Conservation (phyloP, 2,888 invertebrate species). For the Hecatera dysodea region DNA sequence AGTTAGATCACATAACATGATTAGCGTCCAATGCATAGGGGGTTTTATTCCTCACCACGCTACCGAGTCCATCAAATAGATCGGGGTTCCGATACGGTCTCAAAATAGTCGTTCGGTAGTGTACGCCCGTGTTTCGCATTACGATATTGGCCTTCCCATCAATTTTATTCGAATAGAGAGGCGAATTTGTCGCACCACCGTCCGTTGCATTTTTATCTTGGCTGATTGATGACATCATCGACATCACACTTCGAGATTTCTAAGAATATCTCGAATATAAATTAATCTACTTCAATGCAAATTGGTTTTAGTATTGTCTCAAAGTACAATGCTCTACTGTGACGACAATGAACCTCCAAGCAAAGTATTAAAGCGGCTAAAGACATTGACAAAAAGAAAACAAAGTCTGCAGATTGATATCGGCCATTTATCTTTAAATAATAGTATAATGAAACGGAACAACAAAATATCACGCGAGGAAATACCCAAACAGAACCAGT, state of each 20-base stretch:
- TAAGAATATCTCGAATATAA: conserved; percentile 6
- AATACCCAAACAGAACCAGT: conserved; percentile 44
- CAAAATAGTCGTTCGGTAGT: conserved; percentile 80
- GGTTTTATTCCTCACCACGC: conserved; percentile 74
- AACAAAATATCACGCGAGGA: conserved; percentile 59
- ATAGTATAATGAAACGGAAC: conserved; percentile 56
- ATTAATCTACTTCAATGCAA: conserved; percentile 15
- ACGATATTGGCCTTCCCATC: conserved; percentile 85
- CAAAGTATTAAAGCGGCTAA: conserved; percentile 21
- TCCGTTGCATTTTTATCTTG: conserved; percentile 66
- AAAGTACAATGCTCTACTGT: conserved; percentile 20
- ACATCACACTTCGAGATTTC: conserved; percentile 31
- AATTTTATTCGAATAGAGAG: conserved; percentile 80
- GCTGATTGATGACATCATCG: conserved; percentile 43
- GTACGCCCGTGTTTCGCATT: conserved; percentile 82
- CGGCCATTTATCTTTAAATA: conserved; percentile 55
- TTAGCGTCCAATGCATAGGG: conserved; percentile 79
- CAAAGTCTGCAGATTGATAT: conserved; percentile 48
- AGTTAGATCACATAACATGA: conserved; percentile 81
- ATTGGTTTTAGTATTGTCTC: conserved; percentile 31
- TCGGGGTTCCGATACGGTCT: conserved; percentile 83
- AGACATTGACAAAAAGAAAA: conserved; percentile 32
- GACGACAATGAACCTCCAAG: conserved; percentile 19
- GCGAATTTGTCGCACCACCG: conserved; percentile 68
- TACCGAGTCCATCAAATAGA: conserved; percentile 88